Evolutionary conservation across 2,797 vertebrate species (phyloP), one percentile per base, ranked within the genome.

Genomic region (Acanthurus leucopareius): DNA sequence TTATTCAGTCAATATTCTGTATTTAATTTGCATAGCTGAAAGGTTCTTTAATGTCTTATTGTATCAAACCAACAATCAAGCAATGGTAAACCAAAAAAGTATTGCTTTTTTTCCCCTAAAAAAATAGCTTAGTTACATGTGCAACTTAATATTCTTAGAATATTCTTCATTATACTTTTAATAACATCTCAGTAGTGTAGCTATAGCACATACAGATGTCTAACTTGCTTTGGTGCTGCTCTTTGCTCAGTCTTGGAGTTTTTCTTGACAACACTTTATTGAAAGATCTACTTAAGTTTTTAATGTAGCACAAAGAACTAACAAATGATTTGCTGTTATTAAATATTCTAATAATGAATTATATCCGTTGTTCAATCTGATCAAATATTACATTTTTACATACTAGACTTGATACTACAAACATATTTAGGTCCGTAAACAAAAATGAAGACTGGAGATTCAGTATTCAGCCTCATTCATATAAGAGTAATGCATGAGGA

Each of bases 11-110:
- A 93, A 93, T 93, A 93, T 82, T 91, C 84, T 90, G 88, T 94
- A 93, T 95, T 95, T 94, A 93, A 94, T 93, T 95, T 91, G 93
- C 88, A 92, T 90, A 85, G 83, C 83, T 80, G 76, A 79, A 80
- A 87, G 88, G 65, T 89, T 88, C 49, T 65, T 86, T 87, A 76
- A 68, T 75, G 69, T 84, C 75, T 75, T 40, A 58, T 73, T 84
- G 80, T 82, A 17, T 79, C 48, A 82, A 81, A 75, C 77, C 9
- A 79, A 71, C 48, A 47, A 64, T 82, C 66, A 82, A 78, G 82
- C 81, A 78, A 64, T 40, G 44, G 0, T 38, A 61, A 69, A 79
- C 14, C 10, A 5, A 10, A 22, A 66, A 68, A 20, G 40, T 14
- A 19, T 45, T 44, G 56, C 4, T 61, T 35, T 62, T 66, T 17